Evolutionary conservation across 1,140 invertebrate species (phyloP).

Genomic region (Cecropterus lyciades): DNA sequence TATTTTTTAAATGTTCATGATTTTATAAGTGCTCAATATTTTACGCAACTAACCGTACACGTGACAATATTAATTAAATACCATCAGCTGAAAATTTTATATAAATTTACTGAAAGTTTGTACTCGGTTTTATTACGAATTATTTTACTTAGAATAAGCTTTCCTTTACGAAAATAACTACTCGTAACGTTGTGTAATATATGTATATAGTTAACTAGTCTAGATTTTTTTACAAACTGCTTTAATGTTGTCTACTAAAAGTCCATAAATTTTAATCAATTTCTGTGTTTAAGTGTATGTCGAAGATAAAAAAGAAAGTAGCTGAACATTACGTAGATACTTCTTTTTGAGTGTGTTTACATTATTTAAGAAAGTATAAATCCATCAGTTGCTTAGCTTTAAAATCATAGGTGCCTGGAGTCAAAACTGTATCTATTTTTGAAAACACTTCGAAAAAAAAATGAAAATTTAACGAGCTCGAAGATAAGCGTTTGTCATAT

Average conservation of each 20-base stretch:
- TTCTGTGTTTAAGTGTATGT: conserved; percentile 14
- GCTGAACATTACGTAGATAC: conserved; percentile 12
- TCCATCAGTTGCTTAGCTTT: too few species aligned
- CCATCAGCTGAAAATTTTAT: conserved; percentile 24
- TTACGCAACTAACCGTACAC: conserved; percentile 5
- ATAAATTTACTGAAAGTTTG: conserved; percentile 29
- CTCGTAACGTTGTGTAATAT: conserved; percentile 62
- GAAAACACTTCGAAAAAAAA: too few species aligned
- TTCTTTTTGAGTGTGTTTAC: conserved; percentile 4
- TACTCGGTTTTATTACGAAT: conserved; percentile 29
- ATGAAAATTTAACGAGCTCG: too few species aligned
- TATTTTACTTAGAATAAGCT: conserved; percentile 25
- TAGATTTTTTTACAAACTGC: conserved; percentile 70
- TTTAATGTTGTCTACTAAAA: conserved; percentile 52
- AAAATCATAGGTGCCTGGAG: too few species aligned
- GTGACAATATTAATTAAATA: conserved; percentile 30
- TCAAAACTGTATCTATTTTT: too few species aligned
- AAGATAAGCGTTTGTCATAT: conserved; percentile 3
- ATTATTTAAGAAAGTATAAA: too few species aligned
- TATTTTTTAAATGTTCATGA: not conserved
- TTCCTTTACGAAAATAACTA: conserved; percentile 22
- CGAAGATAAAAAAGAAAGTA: conserved; percentile 27
- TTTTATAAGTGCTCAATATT: conserved; percentile 30
- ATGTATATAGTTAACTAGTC: conserved; percentile 69
- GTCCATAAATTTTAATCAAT: conserved; percentile 41